Conservation (phyloP, 2,113 vertebrate genomes). For the Sterna hirundo region DNA sequence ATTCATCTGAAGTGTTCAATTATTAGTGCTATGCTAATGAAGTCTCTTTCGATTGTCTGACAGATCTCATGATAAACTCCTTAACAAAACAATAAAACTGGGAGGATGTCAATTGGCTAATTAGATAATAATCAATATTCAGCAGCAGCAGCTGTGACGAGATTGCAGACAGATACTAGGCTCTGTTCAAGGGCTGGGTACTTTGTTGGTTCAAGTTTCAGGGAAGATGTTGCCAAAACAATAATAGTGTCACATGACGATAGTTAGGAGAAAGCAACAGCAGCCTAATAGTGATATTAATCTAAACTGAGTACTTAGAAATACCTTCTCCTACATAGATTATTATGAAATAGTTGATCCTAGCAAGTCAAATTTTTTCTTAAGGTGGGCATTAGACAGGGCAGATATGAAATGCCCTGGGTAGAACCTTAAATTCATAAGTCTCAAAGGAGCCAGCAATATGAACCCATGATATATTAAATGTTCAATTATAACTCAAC, state of each 20-base stretch:
- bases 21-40: neutral
- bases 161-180: neutral
- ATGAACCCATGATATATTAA: neutral
- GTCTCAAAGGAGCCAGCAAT: neutral
- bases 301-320: neutral
- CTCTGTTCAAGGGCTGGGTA: neutral
- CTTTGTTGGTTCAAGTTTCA: neutral
- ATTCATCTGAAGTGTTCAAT: neutral
- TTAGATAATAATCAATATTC: constrained; percentile 18
- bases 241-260: neutral
- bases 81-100: neutral
- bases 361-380: neutral
- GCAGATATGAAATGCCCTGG: neutral
- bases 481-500: neutral
- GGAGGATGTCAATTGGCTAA: neutral
- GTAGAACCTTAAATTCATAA: neutral
- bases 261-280: neutral
- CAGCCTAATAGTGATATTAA: neutral
- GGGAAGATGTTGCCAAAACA: neutral
- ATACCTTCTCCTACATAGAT: neutral
- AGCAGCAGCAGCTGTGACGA: neutral
- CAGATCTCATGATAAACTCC: constrained; percentile 1
- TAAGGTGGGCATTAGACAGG: neutral
- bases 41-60: neutral
- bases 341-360: neutral